These are phyloP conservation scores for Eriosoma lanigerum DNA, from an alignment of 1,140 invertebrate species.

Conservation along the genomic window DNA sequence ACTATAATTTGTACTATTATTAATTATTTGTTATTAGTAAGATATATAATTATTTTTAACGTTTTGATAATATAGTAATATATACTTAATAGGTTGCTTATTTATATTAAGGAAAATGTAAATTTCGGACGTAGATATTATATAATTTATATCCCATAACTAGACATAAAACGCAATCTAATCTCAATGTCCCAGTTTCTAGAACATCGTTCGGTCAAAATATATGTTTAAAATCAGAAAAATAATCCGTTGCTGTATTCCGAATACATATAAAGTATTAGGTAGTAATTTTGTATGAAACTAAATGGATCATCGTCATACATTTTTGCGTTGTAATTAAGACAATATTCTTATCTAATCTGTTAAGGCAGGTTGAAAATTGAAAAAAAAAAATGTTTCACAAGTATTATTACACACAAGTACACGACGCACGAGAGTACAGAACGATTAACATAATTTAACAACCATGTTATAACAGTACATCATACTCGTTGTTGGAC, in stretches of 20 bases:
- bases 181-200: constrained; percentile 13
- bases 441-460: background rate
- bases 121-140: too few species aligned
- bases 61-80: too few species aligned
- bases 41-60: too few species aligned
- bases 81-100: too few species aligned
- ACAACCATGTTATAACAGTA: background rate
- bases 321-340: background rate
- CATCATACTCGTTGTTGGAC: background rate
- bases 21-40: too few species aligned
- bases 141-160: background rate
- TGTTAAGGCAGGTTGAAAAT: background rate
- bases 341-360: background rate
- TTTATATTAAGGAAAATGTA: too few species aligned
- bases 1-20: too few species aligned
- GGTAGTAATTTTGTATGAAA: background rate
- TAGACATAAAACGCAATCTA: constrained; percentile 16
- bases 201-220: background rate
- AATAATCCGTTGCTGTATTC: background rate
- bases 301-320: background rate
- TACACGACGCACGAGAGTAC: background rate
- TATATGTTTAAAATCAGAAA: background rate
- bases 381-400: background rate
- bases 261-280: background rate
- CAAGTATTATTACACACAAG: background rate